Evolutionary conservation across 2,888 invertebrate species (phyloP), one percentile per base, ranked within the genome.

Genomic region (Apodemia hepburni): DNA sequence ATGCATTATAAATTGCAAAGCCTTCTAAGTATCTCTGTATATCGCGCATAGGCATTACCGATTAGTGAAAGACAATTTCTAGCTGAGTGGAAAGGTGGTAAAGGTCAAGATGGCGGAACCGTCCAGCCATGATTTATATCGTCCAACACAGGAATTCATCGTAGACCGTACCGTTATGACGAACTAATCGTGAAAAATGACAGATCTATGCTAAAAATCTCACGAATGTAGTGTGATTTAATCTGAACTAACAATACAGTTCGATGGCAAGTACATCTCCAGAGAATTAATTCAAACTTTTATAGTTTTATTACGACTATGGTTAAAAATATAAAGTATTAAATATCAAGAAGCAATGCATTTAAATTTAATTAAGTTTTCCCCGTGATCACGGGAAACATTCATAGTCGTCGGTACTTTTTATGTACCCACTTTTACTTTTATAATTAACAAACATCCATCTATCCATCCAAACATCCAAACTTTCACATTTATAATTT

Each of bases 21-120:
- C 33, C 29, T 47, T 33, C 58, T 18, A 45, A 18, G 27, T 42
- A 57, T 45, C 42, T 58, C 22, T 57, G 45, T n/a, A 35, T 58
- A 15, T 8, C 38, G 62, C 63, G 61, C 63, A 45, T 58, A 61
- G 58, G 70, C 72, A 85, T 84, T 85, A 85, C 78, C 78, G 81
- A 85, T 84, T 83, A 75, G 82, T 74, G 75, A 80, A 76, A 84
- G 81, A 80, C 81, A 81, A 85, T 86, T 84, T 81, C 73, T 73
- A 70, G 68, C 15, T 57, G 54, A 57, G 54, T 15, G 54, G 18
- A 47, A 51, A 57, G n/a, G 29, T 57, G 54, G 70, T 67, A 57
- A 66, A 66, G 70, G 71, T 74, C 69, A 67, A 70, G 70, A 75
- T 67, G 69, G 67, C 68, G 69, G 68, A 65, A 69, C 70, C 59